Conservation (phyloP, 2,113 vertebrate genomes). For the Anas platyrhynchos region DNA sequence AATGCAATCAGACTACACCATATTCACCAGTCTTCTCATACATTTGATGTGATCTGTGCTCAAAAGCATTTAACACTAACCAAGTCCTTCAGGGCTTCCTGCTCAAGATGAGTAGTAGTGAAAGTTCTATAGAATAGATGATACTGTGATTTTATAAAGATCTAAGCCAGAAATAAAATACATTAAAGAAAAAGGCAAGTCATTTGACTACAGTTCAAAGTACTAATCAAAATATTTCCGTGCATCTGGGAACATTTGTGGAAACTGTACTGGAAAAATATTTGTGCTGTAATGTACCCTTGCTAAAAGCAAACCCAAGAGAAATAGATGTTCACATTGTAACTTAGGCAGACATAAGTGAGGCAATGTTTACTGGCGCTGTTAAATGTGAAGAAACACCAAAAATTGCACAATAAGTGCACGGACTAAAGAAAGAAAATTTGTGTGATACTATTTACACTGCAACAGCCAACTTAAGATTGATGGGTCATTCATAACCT, state of each 20-base stretch:
- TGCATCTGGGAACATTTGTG: slow-evolving; percentile 48
- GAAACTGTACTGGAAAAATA: slow-evolving; percentile 59
- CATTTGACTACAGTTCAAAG: slow-evolving; percentile 56
- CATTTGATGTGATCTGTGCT: neutral
- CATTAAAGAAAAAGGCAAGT: slow-evolving; percentile 27
- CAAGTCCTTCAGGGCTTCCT: slow-evolving; percentile 1
- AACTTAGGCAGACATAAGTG: slow-evolving; percentile 44
- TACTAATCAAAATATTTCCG: slow-evolving; percentile 64
- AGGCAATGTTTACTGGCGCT: slow-evolving; percentile 67
- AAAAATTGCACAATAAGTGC: slow-evolving; percentile 57
- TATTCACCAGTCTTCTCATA: neutral
- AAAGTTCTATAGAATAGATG: neutral
- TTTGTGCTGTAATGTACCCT: slow-evolving; percentile 59
- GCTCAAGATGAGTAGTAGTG: neutral
- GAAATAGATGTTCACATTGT: slow-evolving; percentile 59
- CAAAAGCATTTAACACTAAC: slow-evolving; percentile 23
- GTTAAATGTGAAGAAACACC: slow-evolving; percentile 64
- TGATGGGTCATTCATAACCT: neutral
- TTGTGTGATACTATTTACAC: slow-evolving; percentile 5
- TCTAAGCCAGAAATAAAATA: slow-evolving; percentile 21
- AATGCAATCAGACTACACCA: neutral
- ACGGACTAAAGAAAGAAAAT: slow-evolving; percentile 38
- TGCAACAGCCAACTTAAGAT: neutral
- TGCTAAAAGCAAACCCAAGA: slow-evolving; percentile 61
- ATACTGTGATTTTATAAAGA: slow-evolving; percentile 39